A percentile compares a stretch with the other conserved stretches of the same genome.
Evolutionary conservation across 2,888 invertebrate species (phyloP).

Genomic region (Coremacera marginata): DNA sequence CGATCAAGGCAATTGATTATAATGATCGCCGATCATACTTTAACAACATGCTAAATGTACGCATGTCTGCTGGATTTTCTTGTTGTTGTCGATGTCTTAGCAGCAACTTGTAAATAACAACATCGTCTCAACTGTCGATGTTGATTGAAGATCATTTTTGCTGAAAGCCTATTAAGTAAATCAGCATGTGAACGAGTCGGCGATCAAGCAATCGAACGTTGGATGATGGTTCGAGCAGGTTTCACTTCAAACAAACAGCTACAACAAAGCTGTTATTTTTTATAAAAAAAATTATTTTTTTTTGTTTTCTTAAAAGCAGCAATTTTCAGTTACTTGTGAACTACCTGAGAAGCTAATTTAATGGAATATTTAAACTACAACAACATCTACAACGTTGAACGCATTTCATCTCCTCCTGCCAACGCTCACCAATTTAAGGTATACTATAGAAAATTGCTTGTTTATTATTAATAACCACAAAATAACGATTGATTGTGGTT

Average conservation of each 20-base stretch:
- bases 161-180: conserved; percentile 65
- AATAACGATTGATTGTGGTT: conserved; percentile 21
- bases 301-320: conserved; percentile 47
- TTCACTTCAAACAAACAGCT: background rate
- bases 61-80: conserved; percentile 45
- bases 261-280: conserved; percentile 10
- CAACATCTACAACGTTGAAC: background rate
- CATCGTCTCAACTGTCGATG: conserved; percentile 37
- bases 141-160: conserved; percentile 46
- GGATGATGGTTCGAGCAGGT: background rate
- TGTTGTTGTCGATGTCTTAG: conserved; percentile 15
- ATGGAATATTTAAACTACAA: conserved; percentile 37
- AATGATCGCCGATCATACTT: conserved; percentile 67
- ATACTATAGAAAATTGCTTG: conserved; percentile 23
- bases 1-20: conserved; percentile 69
- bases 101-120: conserved; percentile 14
- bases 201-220: conserved; percentile 44
- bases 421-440: background rate
- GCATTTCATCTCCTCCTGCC: background rate
- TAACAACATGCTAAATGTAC: conserved; percentile 68
- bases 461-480: conserved; percentile 31
- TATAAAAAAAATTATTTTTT: conserved; percentile 20
- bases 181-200: conserved; percentile 44
- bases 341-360: conserved; percentile 66
- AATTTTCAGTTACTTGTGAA: conserved; percentile 68